Evolutionary conservation across 2,797 vertebrate species (phyloP).

Genomic region (Rhinoraja longicauda): DNA sequence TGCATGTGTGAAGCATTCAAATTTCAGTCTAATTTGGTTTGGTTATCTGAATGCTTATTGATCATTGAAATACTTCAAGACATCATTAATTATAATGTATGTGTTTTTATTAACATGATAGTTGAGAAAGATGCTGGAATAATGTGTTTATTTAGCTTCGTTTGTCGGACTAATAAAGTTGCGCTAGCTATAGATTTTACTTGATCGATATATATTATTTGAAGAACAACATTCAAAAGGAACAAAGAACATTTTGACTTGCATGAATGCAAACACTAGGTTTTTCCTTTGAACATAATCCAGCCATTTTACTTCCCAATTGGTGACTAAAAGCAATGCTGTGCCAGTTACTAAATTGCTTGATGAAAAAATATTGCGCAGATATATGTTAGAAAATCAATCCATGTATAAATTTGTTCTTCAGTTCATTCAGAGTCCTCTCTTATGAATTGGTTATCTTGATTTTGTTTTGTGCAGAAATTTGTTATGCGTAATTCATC

Average conservation of each 20-base stretch:
- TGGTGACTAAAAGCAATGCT: neutral
- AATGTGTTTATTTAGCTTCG: neutral
- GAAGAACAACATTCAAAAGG: neutral
- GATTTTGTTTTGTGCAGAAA: conserved; percentile 35
- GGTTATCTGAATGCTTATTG: neutral
- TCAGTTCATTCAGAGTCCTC: neutral
- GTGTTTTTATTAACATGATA: no score
- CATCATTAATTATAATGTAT: no score
- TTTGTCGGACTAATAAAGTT: neutral
- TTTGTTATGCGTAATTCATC: conserved; percentile 77
- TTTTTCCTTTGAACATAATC: neutral
- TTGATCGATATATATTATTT: neutral
- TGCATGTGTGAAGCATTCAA: neutral
- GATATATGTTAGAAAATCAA: neutral
- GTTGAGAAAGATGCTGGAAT: neutral
- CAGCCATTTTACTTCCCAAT: neutral
- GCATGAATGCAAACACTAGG: neutral
- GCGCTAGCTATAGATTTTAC: neutral
- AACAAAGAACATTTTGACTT: neutral
- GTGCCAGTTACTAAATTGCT: neutral
- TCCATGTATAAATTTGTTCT: neutral
- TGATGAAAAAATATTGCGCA: neutral
- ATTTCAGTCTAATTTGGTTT: neutral
- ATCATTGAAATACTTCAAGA: neutral
- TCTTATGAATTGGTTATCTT: conserved; percentile 15